phyloP scores from a whole-genome alignment of 2,797 vertebrate genomes.

The Poeciliopsis turneri region DNA sequence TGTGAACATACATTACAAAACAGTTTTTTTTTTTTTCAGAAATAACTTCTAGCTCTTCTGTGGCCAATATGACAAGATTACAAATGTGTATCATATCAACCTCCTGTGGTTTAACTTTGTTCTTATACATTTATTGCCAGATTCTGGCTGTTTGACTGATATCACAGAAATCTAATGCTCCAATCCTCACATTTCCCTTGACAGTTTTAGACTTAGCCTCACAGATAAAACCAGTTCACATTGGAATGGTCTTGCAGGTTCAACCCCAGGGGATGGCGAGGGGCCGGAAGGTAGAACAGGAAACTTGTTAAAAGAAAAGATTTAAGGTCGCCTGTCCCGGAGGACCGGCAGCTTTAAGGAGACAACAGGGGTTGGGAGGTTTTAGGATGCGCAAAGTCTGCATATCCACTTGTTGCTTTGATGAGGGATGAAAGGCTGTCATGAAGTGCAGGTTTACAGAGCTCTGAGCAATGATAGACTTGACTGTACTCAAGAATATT shows the following conservation, averaged over 20 bases:
- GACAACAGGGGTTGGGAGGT: constrained; percentile 64
- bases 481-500: constrained; percentile 59
- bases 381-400: constrained; percentile 79
- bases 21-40: background rate
- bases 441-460: constrained; percentile 79
- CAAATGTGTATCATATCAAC: constrained; percentile 18
- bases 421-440: constrained; percentile 88
- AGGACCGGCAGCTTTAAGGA: constrained; percentile 71
- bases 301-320: constrained; percentile 88
- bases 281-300: constrained; percentile 82
- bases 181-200: constrained; percentile 31
- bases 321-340: constrained; percentile 79
- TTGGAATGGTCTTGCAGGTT: constrained; percentile 59
- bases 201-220: constrained; percentile 41
- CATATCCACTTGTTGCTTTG: constrained; percentile 93
- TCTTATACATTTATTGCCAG: constrained; percentile 5
- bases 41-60: constrained; percentile 4
- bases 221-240: constrained; percentile 56
- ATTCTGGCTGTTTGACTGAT: constrained; percentile 30
- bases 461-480: constrained; percentile 78
- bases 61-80: constrained; percentile 11
- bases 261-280: constrained; percentile 63
- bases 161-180: constrained; percentile 37
- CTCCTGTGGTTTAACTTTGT: constrained; percentile 3
- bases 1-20: background rate